Conservation (phyloP, 1,140 invertebrate species). For the Brachionus paranguensis region DNA sequence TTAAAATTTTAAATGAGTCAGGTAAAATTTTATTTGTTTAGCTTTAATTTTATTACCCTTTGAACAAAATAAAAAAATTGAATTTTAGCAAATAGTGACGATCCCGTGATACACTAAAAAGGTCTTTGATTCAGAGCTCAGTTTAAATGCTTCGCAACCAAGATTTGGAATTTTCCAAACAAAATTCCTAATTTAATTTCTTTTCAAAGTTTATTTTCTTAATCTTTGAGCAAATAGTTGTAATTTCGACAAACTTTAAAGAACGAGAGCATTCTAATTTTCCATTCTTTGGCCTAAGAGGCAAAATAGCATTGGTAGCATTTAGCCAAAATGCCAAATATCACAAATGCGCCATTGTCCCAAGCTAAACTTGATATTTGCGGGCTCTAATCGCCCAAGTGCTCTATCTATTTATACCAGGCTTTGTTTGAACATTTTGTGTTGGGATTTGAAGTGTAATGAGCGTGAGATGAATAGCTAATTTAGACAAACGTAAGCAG, state of each 20-base stretch:
- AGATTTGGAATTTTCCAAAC: background rate
- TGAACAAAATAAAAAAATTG: background rate
- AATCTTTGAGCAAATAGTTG: background rate
- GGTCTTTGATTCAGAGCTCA: background rate
- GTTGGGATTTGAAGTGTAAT: background rate
- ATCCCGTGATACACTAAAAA: background rate
- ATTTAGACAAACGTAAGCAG: background rate
- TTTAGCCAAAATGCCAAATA: background rate
- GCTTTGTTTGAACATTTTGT: background rate
- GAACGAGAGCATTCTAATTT: background rate
- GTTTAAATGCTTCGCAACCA: background rate
- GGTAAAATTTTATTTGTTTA: conserved; percentile 19
- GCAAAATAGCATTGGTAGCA: background rate
- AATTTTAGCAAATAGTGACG: background rate
- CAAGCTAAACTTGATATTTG: background rate
- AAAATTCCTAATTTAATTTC: background rate
- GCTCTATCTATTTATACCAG: background rate
- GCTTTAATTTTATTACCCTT: background rate
- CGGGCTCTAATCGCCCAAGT: background rate
- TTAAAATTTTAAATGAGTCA: conserved; percentile 17
- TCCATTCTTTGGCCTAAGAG: background rate
- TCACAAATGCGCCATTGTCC: background rate
- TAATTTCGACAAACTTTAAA: background rate
- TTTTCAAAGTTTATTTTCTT: background rate
- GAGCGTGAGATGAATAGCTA: background rate